These are phyloP conservation scores for Teleogryllus oceanicus DNA, from an alignment of 2,888 invertebrate species.

Conservation along the genomic window DNA sequence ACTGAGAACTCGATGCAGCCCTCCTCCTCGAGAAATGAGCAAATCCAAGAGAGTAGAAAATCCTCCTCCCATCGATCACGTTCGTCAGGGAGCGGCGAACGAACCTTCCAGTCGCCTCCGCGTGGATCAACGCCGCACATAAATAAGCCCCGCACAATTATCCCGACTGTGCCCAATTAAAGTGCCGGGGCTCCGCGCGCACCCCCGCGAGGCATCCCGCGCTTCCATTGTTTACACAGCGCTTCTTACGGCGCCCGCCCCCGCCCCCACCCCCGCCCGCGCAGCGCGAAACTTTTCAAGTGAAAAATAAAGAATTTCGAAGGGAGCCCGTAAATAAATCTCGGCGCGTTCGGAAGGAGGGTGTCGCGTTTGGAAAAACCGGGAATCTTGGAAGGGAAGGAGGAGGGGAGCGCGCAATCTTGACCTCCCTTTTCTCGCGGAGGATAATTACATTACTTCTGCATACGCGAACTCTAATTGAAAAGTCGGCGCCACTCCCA, in stretches of 20 bases:
- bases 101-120: neutral
- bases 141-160: conserved; percentile 1
- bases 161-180: conserved; percentile 5
- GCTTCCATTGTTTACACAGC: neutral
- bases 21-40: too few relatives aligned
- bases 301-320: conserved; percentile 18
- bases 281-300: neutral
- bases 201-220: neutral
- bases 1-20: too few relatives aligned
- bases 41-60: too few relatives aligned
- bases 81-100: neutral
- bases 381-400: neutral
- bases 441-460: conserved; percentile 18
- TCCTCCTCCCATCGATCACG: neutral
- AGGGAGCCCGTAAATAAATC: neutral
- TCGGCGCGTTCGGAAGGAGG: neutral
- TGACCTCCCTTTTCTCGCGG: neutral
- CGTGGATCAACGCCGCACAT: neutral
- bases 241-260: neutral
- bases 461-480: conserved; percentile 18
- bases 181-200: neutral
- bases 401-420: neutral
- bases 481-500: neutral
- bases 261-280: neutral
- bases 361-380: neutral